phyloP scores from a whole-genome alignment of 1,140 invertebrate species.

The Mycetomoellerius zeteki region DNA sequence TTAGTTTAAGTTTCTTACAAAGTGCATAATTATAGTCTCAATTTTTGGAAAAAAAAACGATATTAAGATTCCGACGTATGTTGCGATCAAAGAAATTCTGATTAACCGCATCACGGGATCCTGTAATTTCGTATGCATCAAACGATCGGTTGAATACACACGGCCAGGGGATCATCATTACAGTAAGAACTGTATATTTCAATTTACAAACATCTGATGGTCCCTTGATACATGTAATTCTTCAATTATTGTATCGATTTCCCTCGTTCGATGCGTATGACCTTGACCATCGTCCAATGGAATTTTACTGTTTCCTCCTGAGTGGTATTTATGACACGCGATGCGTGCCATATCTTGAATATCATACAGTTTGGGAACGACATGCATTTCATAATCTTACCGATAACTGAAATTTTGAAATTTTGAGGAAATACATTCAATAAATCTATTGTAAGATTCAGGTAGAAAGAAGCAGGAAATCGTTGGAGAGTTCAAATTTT shows the following conservation, averaged over 20 bases:
- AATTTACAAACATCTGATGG: slow-evolving; percentile 32
- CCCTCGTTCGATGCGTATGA: no score
- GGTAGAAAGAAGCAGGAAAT: not conserved
- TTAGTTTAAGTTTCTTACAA: not conserved
- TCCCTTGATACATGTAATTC: slow-evolving; percentile 24
- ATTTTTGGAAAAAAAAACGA: not conserved
- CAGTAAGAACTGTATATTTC: slow-evolving; percentile 28
- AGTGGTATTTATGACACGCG: not conserved
- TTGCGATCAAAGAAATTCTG: slow-evolving; percentile 39
- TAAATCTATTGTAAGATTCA: not conserved
- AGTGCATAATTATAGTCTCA: not conserved
- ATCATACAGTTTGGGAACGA: no score
- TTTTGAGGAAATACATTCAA: no score
- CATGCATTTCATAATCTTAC: no score
- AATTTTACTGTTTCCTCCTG: not conserved
- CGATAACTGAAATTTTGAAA: no score
- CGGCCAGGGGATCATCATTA: slow-evolving; percentile 39
- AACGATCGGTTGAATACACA: slow-evolving; percentile 48
- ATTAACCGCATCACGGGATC: slow-evolving; percentile 57
- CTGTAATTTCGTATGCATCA: slow-evolving; percentile 61
- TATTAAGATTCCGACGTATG: not conserved
- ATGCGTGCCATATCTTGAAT: no score
- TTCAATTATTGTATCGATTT: slow-evolving; percentile 48
- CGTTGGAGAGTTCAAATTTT: not conserved
- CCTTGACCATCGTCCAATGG: not conserved